Conservation (phyloP, 2,888 invertebrate species). For the Spodoptera picta region DNA sequence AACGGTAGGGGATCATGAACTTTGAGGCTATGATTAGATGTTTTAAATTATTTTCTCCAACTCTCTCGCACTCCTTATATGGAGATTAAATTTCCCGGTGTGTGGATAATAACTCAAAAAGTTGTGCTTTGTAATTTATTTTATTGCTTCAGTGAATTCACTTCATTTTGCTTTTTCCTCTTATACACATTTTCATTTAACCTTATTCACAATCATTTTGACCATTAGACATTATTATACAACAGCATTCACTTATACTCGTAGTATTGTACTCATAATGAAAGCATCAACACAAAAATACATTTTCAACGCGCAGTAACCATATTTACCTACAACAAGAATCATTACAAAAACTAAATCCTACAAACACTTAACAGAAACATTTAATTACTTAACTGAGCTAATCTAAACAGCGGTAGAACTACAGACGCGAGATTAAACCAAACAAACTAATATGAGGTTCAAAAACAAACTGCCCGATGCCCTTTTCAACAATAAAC, state of each 20-base stretch:
- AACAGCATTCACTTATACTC: too few relatives aligned
- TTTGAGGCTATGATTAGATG: slow-evolving; percentile 45
- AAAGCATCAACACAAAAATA: too few relatives aligned
- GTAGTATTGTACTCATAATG: too few relatives aligned
- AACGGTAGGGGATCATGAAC: slow-evolving; percentile 40
- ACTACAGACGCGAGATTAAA: slow-evolving; percentile 42
- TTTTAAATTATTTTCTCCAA: slow-evolving; percentile 45
- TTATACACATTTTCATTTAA: background rate
- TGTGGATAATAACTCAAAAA: slow-evolving; percentile 25
- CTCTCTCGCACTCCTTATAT: slow-evolving; percentile 23
- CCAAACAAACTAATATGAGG: slow-evolving; percentile 47
- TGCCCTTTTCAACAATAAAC: slow-evolving; percentile 79
- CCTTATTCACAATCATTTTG: too few relatives aligned
- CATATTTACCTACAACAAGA: too few relatives aligned
- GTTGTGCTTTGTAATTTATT: slow-evolving; percentile 24
- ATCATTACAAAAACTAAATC: slow-evolving; percentile 8
- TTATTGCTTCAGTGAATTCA: slow-evolving; percentile 6
- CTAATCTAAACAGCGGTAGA: slow-evolving; percentile 27
- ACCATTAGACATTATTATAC: too few relatives aligned
- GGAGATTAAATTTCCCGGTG: slow-evolving; percentile 38
- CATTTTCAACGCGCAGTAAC: too few relatives aligned
- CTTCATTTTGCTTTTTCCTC: background rate
- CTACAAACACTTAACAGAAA: slow-evolving; percentile 1
- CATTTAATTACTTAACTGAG: slow-evolving; percentile 27
- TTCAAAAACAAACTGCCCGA: slow-evolving; percentile 46